These are phyloP conservation scores for Coendou prehensilis DNA, from an alignment of 2,797 vertebrate genomes.

Conservation along the genomic window DNA sequence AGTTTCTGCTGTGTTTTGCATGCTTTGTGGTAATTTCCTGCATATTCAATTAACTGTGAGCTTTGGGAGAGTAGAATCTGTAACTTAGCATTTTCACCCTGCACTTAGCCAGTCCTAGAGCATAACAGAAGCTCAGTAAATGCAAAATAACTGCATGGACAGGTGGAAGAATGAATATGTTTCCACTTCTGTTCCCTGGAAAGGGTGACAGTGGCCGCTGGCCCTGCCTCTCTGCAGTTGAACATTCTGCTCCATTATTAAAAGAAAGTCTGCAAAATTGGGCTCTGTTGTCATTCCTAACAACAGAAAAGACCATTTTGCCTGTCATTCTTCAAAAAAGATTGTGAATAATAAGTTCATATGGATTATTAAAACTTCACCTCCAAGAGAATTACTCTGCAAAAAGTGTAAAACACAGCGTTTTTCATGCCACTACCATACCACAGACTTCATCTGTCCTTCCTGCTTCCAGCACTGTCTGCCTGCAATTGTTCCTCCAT, in stretches of 20 bases:
- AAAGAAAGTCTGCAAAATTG: conserved; percentile 48
- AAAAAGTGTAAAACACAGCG: conserved; percentile 63
- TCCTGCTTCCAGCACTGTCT: background rate
- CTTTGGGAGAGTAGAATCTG: background rate
- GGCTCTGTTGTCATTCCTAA: conserved; percentile 67
- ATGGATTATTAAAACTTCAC: conserved; percentile 73
- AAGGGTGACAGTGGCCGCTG: conserved; percentile 42
- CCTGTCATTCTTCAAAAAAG: conserved; percentile 71
- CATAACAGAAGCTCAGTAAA: background rate
- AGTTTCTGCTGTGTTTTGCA: background rate
- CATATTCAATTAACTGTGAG: background rate
- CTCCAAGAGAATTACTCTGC: conserved; percentile 66
- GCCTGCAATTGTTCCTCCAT: background rate
- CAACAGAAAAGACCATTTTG: conserved; percentile 68
- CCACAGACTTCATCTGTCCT: background rate
- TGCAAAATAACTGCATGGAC: background rate
- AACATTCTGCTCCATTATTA: conserved; percentile 56
- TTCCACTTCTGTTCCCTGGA: background rate
- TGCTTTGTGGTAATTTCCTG: background rate
- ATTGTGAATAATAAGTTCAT: conserved; percentile 70
- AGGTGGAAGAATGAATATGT: background rate
- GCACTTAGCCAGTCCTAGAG: background rate
- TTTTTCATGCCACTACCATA: background rate
- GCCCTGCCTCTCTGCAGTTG: conserved; percentile 14
- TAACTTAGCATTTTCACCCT: background rate